Percentiles rank a stretch among this genome's conserved stretches.
Conservation (phyloP, 2,888 invertebrate genomes). For the Halocaridina rubra region DNA sequence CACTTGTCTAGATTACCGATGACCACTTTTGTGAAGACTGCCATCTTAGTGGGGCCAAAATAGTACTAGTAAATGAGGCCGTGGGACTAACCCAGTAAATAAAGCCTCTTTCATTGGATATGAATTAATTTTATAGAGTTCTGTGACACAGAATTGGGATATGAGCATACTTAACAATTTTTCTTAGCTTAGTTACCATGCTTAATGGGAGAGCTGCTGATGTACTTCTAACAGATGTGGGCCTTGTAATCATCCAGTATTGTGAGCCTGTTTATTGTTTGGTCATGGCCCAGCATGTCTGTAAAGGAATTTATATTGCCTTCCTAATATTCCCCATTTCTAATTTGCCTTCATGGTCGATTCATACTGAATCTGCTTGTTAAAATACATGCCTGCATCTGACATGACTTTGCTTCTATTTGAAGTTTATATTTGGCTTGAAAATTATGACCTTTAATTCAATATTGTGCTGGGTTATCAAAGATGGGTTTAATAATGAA, state of each 20-base stretch:
- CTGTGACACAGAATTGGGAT: no score
- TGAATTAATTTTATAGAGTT: no score
- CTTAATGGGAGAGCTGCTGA: no score
- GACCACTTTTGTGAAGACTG: neutral
- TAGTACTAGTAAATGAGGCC: conserved; percentile 1
- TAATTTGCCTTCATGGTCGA: conserved; percentile 40
- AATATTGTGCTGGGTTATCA: conserved; percentile 33
- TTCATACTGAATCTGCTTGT: conserved; percentile 30
- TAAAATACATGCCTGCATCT: conserved; percentile 26
- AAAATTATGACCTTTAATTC: conserved; percentile 1
- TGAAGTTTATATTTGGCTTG: conserved; percentile 10
- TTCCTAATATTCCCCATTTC: conserved; percentile 46
- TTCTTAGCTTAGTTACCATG: no score
- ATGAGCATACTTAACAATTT: no score
- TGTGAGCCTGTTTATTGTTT: no score
- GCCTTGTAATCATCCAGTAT: no score
- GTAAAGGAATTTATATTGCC: no score
- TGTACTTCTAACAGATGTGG: no score
- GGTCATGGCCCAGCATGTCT: no score
- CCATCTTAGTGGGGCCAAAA: conserved; percentile 12
- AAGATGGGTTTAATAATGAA: conserved; percentile 39
- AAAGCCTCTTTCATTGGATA: no score
- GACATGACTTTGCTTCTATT: conserved; percentile 50
- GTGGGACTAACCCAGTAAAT: neutral
- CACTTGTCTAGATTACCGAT: conserved; percentile 9